phyloP scores from a whole-genome alignment of 2,888 invertebrate genomes.

The Petrophora chlorosata region DNA sequence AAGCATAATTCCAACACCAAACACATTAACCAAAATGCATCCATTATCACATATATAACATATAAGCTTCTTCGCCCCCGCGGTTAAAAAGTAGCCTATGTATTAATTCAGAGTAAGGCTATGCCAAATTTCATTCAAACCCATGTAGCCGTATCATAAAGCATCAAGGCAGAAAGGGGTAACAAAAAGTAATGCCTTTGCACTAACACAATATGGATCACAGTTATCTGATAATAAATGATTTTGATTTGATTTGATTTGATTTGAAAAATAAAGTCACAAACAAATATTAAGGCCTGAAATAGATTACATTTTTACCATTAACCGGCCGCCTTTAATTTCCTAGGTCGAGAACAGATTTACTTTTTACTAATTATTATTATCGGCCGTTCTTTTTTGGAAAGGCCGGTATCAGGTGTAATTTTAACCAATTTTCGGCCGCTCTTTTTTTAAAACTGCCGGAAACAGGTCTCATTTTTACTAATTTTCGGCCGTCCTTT shows the following conservation, averaged over 20 bases:
- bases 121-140: not conserved
- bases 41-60: not conserved
- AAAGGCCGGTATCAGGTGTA: not conserved
- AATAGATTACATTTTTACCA: not conserved
- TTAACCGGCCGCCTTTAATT: not conserved
- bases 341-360: not conserved
- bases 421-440: conserved; percentile 1
- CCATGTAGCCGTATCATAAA: not conserved
- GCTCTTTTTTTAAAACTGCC: not conserved
- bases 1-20: not conserved
- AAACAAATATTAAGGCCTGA: not conserved
- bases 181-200: no score
- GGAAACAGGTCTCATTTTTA: not conserved
- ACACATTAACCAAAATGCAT: not conserved
- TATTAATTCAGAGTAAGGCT: not conserved
- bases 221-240: no score
- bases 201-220: no score
- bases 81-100: not conserved
- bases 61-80: not conserved
- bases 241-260: no score
- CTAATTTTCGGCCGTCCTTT: not conserved
- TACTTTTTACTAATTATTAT: not conserved
- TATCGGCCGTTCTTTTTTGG: not conserved
- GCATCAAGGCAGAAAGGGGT: not conserved
- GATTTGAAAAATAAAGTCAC: no score